Evolutionary conservation across 2,797 vertebrate species (phyloP), one percentile per base, ranked within the genome.

Genomic region (Arnoldichthys spilopterus): DNA sequence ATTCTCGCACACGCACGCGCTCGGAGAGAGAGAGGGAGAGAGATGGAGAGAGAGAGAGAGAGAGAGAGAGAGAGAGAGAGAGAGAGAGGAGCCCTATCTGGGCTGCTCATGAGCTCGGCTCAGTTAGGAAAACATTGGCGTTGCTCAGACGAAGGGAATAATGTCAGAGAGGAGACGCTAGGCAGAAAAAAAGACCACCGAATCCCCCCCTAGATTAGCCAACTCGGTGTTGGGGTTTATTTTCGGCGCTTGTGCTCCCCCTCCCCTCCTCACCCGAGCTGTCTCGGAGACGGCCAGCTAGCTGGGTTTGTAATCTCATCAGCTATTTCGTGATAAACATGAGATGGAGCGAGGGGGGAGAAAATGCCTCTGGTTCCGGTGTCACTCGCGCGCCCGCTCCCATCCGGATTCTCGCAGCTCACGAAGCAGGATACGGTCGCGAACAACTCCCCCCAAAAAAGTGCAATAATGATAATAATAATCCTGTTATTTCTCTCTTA

Each of bases 401-500:
- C 84, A 69, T 54, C 84, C 74, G 84, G 82, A 88, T 76, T 28
- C 82, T 82, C 71, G 37, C 61, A 62, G 51, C 59, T 66, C 32
- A 8, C 7, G 82, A 63, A 74, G 68, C 20, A 71, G 22, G 24
- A 66, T 22, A 40, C 66, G 32, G 47, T 72, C 62, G 79, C 77
- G 72, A 82, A 83, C 82, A 74, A 80, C 32, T 37, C 13, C 1
- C 28, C 9, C 49, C 5, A 9, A n/a, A n/a, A 61, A 43, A 1
- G 37, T 15, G 2, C 1, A 56, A 67, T 43, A 82, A 87, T 85
- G 81, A 82, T 85, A 75, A 84, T 77, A 90, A 93, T 85, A 88
- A 90, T 87, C 77, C 80, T 89, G 76, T 88, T 90, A 92, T 91
- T 92, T 89, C 77, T 91, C 92, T 94, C 96, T 96, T 96, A 97